Conservation (phyloP, 2,888 invertebrate genomes). For the Sipha maydis region DNA sequence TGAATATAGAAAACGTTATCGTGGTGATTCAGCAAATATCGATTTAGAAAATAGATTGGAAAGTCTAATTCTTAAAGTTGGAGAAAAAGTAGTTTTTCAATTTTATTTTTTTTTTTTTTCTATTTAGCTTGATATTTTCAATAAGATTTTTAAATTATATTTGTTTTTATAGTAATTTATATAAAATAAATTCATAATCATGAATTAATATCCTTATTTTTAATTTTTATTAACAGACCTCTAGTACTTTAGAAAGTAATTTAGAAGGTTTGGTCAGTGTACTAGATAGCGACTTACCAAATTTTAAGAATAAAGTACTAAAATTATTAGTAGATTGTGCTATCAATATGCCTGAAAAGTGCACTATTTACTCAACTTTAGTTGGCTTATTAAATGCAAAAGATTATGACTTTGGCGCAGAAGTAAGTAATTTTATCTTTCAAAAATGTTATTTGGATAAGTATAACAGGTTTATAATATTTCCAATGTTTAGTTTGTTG, state of each 20-base stretch:
- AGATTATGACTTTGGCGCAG: slow-evolving; percentile 97
- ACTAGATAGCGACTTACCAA: slow-evolving; percentile 91
- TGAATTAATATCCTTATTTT: slow-evolving; percentile 7
- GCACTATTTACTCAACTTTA: slow-evolving; percentile 95
- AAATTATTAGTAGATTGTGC: slow-evolving; percentile 94
- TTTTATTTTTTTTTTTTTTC: not conserved
- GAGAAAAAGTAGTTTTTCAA: slow-evolving; percentile 78
- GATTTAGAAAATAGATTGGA: slow-evolving; percentile 96
- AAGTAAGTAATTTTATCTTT: slow-evolving; percentile 69
- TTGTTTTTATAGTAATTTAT: not conserved
- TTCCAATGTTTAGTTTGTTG: slow-evolving; percentile 78
- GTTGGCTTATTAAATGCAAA: slow-evolving; percentile 98
- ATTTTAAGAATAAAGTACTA: slow-evolving; percentile 91
- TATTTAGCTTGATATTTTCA: not conserved
- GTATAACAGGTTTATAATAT: not conserved
- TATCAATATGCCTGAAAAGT: slow-evolving; percentile 95
- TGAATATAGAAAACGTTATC: slow-evolving; percentile 68
- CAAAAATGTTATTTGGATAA: not conserved
- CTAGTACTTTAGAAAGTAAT: slow-evolving; percentile 94
- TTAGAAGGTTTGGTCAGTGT: slow-evolving; percentile 95
- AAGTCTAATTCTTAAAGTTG: slow-evolving; percentile 91
- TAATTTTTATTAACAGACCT: slow-evolving; percentile 72
- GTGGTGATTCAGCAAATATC: slow-evolving; percentile 90
- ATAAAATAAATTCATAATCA: not conserved
- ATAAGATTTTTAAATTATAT: not conserved